Evolutionary conservation across 2,888 invertebrate species (phyloP).

Genomic region (Folsomia manolachei): DNA sequence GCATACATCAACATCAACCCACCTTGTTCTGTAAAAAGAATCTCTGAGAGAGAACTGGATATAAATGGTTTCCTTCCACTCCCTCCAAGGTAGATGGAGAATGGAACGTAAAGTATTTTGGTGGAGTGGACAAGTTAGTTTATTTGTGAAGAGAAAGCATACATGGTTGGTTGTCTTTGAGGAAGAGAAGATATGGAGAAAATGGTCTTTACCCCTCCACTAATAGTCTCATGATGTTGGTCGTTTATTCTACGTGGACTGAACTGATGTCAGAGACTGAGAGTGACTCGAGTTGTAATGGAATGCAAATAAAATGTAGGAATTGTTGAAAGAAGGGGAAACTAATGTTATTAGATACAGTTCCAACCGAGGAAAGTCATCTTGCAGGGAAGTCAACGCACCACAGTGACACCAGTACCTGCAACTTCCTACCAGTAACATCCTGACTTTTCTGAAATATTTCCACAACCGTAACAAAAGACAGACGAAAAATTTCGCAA

Average conservation of each 20-base stretch:
- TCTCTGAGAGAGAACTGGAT: too few relatives aligned
- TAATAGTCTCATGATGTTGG: slow-evolving; percentile 9
- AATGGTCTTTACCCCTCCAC: neutral
- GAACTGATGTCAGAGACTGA: neutral
- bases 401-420: slow-evolving; percentile 15
- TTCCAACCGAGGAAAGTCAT: too few relatives aligned
- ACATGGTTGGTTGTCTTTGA: too few relatives aligned
- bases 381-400: neutral
- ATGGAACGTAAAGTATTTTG: neutral
- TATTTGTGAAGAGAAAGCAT: neutral
- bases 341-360: slow-evolving; percentile 2
- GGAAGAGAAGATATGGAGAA: neutral
- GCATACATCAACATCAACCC: too few relatives aligned
- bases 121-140: neutral
- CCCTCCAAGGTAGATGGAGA: too few relatives aligned
- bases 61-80: too few relatives aligned
- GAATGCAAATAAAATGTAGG: slow-evolving; percentile 14
- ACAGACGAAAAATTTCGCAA: too few relatives aligned
- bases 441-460: too few relatives aligned
- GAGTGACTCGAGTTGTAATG: neutral
- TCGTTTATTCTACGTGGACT: neutral
- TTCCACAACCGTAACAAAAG: too few relatives aligned
- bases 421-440: too few relatives aligned
- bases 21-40: too few relatives aligned
- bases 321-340: neutral